These are phyloP conservation scores for Rhizoglyphus robini DNA, from an alignment of 1,140 invertebrate genomes.

Conservation along the genomic window DNA sequence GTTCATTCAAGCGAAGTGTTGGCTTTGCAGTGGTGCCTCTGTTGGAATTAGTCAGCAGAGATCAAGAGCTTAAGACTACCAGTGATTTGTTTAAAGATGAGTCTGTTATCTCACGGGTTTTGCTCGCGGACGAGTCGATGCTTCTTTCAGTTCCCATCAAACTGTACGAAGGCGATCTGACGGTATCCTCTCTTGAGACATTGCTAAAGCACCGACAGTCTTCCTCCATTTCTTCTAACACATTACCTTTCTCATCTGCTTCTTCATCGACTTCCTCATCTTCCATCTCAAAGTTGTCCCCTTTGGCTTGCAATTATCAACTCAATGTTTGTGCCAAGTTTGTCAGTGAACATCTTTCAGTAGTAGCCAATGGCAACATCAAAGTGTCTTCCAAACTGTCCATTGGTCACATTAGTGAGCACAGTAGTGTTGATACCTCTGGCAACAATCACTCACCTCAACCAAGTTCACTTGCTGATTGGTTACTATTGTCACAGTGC, in stretches of 20 bases:
- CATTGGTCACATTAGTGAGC: no score
- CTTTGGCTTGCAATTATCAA: constrained; percentile 3
- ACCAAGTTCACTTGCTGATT: background rate
- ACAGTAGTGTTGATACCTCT: no score
- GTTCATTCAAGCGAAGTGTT: constrained; percentile 5
- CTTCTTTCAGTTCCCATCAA: background rate
- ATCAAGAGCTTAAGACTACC: constrained; percentile 9
- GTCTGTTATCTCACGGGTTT: background rate
- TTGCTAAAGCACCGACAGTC: constrained; percentile 3
- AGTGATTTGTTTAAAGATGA: constrained; percentile 4
- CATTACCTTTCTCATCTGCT: background rate
- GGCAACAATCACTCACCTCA: background rate
- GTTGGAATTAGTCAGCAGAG: constrained; percentile 14
- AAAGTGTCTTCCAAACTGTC: no score
- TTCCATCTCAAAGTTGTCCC: constrained; percentile 3
- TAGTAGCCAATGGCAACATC: no score
- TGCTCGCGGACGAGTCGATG: constrained; percentile 15
- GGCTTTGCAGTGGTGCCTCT: constrained; percentile 17
- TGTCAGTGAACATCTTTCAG: background rate
- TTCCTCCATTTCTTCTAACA: background rate
- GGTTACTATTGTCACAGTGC: background rate
- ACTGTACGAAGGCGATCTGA: constrained; percentile 15
- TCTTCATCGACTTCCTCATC: constrained; percentile 9
- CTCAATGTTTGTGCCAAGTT: constrained; percentile 3
- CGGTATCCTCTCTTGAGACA: background rate